These are phyloP conservation scores for Enteromius viviparus DNA, from an alignment of 2,797 vertebrate genomes.

Conservation along the genomic window DNA sequence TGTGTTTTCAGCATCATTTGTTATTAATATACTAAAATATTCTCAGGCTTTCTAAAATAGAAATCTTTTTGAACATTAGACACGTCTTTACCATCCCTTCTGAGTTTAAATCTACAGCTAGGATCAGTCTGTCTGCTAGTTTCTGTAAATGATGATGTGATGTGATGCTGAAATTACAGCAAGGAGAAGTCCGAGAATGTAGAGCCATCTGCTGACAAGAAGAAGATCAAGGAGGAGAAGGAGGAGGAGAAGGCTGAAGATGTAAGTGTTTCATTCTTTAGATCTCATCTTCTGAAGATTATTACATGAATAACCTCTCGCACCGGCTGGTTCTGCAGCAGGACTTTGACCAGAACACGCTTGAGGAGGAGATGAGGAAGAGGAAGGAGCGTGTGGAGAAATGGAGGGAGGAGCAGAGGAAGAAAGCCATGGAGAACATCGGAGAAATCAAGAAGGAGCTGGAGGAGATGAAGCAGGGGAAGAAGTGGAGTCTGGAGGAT, in stretches of 20 bases:
- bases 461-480: conserved; percentile 98
- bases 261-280: conserved; percentile 70
- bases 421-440: conserved; percentile 96
- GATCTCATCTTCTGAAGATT: neutral
- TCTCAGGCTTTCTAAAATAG: too few relatives aligned
- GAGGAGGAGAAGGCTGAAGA: conserved; percentile 95
- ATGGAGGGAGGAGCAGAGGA: conserved; percentile 97
- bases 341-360: conserved; percentile 98
- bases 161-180: conserved; percentile 74
- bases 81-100: too few relatives aligned
- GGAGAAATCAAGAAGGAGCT: conserved; percentile 97
- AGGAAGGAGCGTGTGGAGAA: conserved; percentile 98
- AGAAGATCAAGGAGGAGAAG: conserved; percentile 95
- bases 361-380: conserved; percentile 99
- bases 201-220: conserved; percentile 89
- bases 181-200: conserved; percentile 88
- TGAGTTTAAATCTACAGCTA: too few relatives aligned
- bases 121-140: too few relatives aligned
- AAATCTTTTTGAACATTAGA: too few relatives aligned
- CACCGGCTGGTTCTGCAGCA: conserved; percentile 62
- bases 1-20: too few relatives aligned
- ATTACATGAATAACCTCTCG: neutral
- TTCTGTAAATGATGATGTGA: neutral
- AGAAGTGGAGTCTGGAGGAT: conserved; percentile 98
- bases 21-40: too few relatives aligned